Evolutionary conservation across 2,113 vertebrate species (phyloP), one percentile per base, ranked within the genome.

Genomic region (Tupaia chinensis): DNA sequence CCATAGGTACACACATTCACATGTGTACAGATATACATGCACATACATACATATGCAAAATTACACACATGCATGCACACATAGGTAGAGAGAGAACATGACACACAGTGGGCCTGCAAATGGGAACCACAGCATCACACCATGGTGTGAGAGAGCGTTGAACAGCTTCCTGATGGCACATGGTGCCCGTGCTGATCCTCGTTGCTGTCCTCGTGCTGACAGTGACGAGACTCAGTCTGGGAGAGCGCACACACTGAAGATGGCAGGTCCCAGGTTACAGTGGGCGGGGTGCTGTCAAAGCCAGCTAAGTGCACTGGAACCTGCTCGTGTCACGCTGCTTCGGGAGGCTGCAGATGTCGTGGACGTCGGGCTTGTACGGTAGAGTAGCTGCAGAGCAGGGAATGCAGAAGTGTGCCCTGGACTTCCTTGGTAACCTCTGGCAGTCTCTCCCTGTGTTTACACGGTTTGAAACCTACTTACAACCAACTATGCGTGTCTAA

Each of bases 1-100:
- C 44, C 44, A 44, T 44, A 44, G 44, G 44, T 3, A 68, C 1
- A 29, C 14, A 25, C 14, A n/a, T 12, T 56, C 12, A 34, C 13
- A 16, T 20, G 5, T 53, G 22, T 73, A 20, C 3, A 14, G 0
- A 0, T 25, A 27, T 32, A 44, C 10, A 23, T 1, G n/a, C 15
- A 72, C 69, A 32, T n/a, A 32, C 70, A 76, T 11, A 44, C 9
- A 22, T 34, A 44, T 29, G 76, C 20, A 20, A 44, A 44, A 44
- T 44, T 44, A 44, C 44, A 44, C 15, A 72, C 69, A 32, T n/a
- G 9, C 70, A 76, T 11, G 22, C 9, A 22, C 34, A 44, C 19
- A 54, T 20, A 20, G 44, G 44, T 44, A 44, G 58, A 63, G 54
- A 27, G 27, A 32, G 58, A 73, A 44, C 2, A 1, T 5, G 16